Base-by-base conservation (phyloP, 1,140 invertebrate genomes). In the Trachymyrmex cornetzi region DNA sequence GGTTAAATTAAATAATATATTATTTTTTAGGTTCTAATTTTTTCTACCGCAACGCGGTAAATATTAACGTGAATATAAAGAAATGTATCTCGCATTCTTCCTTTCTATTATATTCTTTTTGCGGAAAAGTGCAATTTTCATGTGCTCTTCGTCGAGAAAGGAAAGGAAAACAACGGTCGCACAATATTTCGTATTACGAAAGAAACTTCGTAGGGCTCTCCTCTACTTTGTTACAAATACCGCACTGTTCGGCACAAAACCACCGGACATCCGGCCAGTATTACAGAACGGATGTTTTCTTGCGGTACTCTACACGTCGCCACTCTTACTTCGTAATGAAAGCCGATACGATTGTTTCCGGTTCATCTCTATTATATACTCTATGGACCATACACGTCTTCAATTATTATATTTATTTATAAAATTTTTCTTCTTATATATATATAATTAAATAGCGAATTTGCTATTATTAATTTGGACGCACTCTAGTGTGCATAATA, bases 211-310 rank as follows among this genome's bases (percentile, higher is more conserved):
- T 59, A 53, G 19, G 38, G 12, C 1, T 3, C 38, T 79, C 2
- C 44, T 75, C 44, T 80, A 80, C 48, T 61, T 84, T 50, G 24
- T 75, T 84, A 84, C 38, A 61, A 74, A 75, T 84, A 84, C 55
- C 69, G 9, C 69, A 61, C 53, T 48, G 11, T 84, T 84, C 69
- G 38, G 14, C 69, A 34, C 57, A 14, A 82, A 84, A 84, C 80
- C 69, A 84, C 80, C 80, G 80, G 80, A 84, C 9, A 12, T 84
- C 80, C 80, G 69, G 69, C n/a, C 55, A 61, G 6, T 48, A 48
- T 61, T 75, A 61, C 38, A 63, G 55, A 75, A 84, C 55, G 80
- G 44, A 82, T 19, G 79, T 82, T 84, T 84, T 14, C 69, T 84
- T 84, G 80, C 38, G 69, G 69, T 82, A 57, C 55, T 48, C 55